Percentiles rank a stretch among this genome's conserved stretches.
Evolutionary conservation across 2,113 vertebrate species (phyloP).

Genomic region (Chloebia gouldiae): DNA sequence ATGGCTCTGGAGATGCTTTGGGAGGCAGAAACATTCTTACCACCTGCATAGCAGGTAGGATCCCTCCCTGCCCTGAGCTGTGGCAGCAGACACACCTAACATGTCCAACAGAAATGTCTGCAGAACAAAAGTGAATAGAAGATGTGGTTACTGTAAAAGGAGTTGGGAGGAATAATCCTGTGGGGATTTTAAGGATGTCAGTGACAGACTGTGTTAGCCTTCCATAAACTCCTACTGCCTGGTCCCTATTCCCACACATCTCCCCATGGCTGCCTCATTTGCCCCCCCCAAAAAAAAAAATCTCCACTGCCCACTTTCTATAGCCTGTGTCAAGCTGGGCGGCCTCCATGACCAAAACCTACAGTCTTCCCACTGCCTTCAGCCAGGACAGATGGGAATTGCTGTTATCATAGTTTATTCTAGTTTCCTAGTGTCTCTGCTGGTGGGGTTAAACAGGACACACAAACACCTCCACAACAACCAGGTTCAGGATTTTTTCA

Average conservation of each 20-base stretch:
- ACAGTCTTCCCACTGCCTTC: rapidly evolving
- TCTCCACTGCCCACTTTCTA: not conserved
- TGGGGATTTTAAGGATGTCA: rapidly evolving
- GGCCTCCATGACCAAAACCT: not conserved
- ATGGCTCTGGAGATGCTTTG: not conserved
- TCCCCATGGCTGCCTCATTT: not conserved
- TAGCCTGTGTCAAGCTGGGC: rapidly evolving
- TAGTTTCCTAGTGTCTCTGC: not conserved
- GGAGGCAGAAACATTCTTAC: not conserved
- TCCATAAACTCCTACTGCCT: not conserved
- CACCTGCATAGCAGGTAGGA: rapidly evolving
- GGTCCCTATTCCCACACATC: not conserved
- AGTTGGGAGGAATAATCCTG: not conserved
- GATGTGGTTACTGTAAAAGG: not conserved
- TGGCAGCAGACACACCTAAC: not conserved
- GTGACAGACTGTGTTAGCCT: not conserved
- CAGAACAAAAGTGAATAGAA: not conserved
- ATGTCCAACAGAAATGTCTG: not conserved
- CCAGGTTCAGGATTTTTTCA: not conserved
- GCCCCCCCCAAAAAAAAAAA: rapidly evolving
- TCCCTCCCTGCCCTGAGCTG: not conserved
- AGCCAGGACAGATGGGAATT: not conserved
- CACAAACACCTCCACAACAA: not conserved
- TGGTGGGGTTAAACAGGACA: not conserved
- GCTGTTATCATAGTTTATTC: not conserved